phyloP scores from a whole-genome alignment of 1,140 invertebrate species.

The Hylyphantes graminicola region DNA sequence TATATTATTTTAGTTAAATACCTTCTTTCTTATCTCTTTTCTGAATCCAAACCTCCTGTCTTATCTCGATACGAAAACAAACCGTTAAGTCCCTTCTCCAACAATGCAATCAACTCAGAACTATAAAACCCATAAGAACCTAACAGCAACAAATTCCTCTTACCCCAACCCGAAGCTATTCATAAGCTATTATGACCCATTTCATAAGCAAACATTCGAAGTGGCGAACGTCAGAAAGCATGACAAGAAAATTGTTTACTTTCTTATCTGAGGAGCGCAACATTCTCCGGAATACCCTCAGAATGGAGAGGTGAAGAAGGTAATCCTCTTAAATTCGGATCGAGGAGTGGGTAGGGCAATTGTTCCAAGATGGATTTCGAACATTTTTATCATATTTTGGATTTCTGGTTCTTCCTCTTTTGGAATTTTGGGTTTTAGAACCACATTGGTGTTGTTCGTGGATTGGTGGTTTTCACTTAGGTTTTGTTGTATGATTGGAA shows the following conservation, averaged over 20 bases:
- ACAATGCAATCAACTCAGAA: neutral
- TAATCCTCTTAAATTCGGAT: constrained; percentile 34
- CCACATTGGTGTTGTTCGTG: too few species aligned
- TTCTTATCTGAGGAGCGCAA: constrained; percentile 30
- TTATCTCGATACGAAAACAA: neutral
- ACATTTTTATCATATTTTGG: too few species aligned
- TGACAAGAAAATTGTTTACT: constrained; percentile 48
- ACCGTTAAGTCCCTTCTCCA: neutral
- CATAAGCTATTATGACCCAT: constrained; percentile 19
- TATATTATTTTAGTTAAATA: neutral
- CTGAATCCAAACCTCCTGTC: neutral
- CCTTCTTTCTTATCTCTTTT: neutral
- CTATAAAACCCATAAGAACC: neutral
- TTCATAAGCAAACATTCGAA: constrained; percentile 23
- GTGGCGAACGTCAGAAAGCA: constrained; percentile 14
- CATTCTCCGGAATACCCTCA: constrained; percentile 3
- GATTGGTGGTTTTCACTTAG: too few species aligned
- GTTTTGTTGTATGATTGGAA: too few species aligned
- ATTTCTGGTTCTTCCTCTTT: too few species aligned
- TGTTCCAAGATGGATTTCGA: constrained; percentile 21
- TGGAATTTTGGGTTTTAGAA: too few species aligned
- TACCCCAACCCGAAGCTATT: neutral
- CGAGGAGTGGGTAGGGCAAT: constrained; percentile 1
- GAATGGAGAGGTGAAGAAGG: constrained; percentile 11
- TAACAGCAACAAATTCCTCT: constrained; percentile 8